phyloP scores from a whole-genome alignment of 2,113 vertebrate species.

The Lepisosteus osseus region DNA sequence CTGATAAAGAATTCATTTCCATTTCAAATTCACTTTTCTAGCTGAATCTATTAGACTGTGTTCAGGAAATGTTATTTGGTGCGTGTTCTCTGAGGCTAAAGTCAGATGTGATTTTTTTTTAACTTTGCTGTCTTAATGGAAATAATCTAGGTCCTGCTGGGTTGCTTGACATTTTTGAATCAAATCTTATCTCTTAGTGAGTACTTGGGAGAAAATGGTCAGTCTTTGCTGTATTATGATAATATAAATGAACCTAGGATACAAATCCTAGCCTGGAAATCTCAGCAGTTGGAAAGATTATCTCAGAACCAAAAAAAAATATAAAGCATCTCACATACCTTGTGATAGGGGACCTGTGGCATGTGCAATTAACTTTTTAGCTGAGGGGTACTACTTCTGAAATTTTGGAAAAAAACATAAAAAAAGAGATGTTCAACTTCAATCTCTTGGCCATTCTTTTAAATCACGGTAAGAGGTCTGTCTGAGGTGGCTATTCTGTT shows the following conservation, averaged over 20 bases:
- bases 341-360: constrained; percentile 1
- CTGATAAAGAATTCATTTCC: constrained; percentile 51
- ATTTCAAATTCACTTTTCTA: constrained; percentile 45
- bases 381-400: neutral
- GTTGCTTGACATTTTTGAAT: constrained; percentile 44
- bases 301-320: constrained; percentile 19
- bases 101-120: constrained; percentile 39
- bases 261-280: constrained; percentile 24
- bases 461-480: no score
- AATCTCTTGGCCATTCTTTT: no score
- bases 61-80: constrained; percentile 49
- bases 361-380: neutral
- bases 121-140: constrained; percentile 44
- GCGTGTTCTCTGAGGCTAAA: constrained; percentile 48
- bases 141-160: constrained; percentile 40
- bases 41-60: constrained; percentile 45
- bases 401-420: neutral
- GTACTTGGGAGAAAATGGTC: constrained; percentile 41
- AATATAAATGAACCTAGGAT: constrained; percentile 28
- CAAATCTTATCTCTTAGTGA: constrained; percentile 42
- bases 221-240: constrained; percentile 38
- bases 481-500: no score
- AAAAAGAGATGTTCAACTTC: no score
- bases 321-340: constrained; percentile 3
- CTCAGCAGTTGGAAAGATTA: constrained; percentile 15